Base-by-base conservation (phyloP, 1,140 invertebrate genomes). In the Drosophila erecta region DNA sequence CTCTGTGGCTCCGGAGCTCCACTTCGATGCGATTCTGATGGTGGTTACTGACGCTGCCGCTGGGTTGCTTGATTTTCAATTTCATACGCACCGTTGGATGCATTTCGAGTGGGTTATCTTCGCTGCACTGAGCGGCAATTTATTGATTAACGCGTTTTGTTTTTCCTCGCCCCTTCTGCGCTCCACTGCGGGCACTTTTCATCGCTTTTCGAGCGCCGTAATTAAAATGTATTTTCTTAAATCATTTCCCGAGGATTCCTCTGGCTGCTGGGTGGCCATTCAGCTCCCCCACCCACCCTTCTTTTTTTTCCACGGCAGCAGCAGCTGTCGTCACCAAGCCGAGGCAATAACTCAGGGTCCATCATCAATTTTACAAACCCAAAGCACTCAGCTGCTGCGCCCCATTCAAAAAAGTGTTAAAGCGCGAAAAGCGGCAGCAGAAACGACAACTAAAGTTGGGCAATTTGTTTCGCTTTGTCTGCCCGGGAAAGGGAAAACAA, bases 401-500 rank as follows among this genome's bases (percentile, higher is more conserved):
- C 17, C 24, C 33, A 50, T 22, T 38, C 37, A 53, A 40, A 57
- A 49, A 46, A 86, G 83, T 86, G 83, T 86, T 86, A 87, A 86
- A 85, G 81, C 81, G 81, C 81, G 77, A 85, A 85, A 78, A 69
- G 61, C 74, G 69, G 71, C 72, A 59, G 35, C 61, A 30, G 47
- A 30, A 40, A 44, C 72, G 41, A 37, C 62, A 40, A 67, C 22
- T 57, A 70, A 85, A 78, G 70, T 79, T 85, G 81, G 65, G 71
- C 80, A 86, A 86, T 86, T 86, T 86, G 83, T 84, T 86, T 89
- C 84, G 83, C 79, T 89, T 86, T 86, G 84, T 86, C 57, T 83
- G 58, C 40, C 53, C 30, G 38, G 61, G 38, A 4, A 40, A 40
- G 55, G 46, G 60, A 76, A 60, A 84, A 83, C 80, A 83, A 83